Base-by-base conservation (phyloP, 2,888 invertebrate genomes). In the Creontiades dilutus region DNA sequence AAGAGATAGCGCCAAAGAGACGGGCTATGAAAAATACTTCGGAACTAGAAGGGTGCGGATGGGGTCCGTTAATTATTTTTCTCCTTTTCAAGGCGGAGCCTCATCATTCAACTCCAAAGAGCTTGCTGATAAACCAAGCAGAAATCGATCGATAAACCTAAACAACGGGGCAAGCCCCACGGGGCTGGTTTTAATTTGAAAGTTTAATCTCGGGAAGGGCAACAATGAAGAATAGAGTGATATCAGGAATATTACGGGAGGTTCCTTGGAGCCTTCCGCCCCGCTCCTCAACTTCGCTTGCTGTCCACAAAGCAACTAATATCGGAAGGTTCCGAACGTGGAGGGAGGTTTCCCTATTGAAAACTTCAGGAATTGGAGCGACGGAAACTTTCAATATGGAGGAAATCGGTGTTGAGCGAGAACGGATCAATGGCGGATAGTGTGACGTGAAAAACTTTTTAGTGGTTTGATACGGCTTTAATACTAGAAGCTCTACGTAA, bases 101-200 rank as follows among this genome's bases (percentile, higher is more conserved):
- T 11, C 9, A 52, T 55, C 82, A 82, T 52, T 82, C 52, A 82
- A 52, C 82, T 16, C 27, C n/a, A 27, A 27, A 19, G 9, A n/a
- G 37, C 23, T 19, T 19, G 14, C 46, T 82, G 27, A 47, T 52
- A 27, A 48, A 52, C 48, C 52, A 48, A 82, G 82, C 27, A 82
- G n/a, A 55, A 82, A 82, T 52, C 82, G 82, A 82, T 82, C 82
- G 48, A 82, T 82, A 82, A 82, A 52, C 82, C 82, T 37, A 28
- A 82, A 82, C 55, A 82, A 52, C 82, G 13, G 46, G 27, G 23
- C 27, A 27, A 48, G n/a, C 82, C n/a, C 47, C 19, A 23, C 19
- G 23, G 14, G 16, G 27, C 80, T 9, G 52, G 28, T 82, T 82
- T 82, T 82, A 82, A 82, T 82, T 82, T 47, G 82, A 52, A 82